Conservation (phyloP, 2,888 invertebrate species). For the Pyrrhia umbra region DNA sequence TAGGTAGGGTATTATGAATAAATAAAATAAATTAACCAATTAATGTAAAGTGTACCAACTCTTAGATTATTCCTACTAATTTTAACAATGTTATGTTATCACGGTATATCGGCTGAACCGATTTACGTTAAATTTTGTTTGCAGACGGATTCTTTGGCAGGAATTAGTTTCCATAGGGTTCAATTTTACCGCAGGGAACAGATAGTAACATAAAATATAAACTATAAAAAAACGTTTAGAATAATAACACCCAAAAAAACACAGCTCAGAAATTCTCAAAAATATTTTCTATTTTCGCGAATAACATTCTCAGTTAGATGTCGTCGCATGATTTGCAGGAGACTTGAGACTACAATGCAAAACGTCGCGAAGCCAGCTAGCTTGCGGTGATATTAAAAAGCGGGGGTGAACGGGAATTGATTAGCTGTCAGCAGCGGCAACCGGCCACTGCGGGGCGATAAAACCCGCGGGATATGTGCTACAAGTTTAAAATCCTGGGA, state of each 20-base stretch:
- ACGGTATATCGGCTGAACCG: too few relatives aligned
- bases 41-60: too few relatives aligned
- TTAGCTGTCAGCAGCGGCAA: constrained; percentile 71
- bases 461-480: constrained; percentile 38
- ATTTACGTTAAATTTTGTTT: too few relatives aligned
- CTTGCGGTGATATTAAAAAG: constrained; percentile 70
- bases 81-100: too few relatives aligned
- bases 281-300: constrained; percentile 7
- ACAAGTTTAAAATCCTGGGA: constrained; percentile 16
- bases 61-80: too few relatives aligned
- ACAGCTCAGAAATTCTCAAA: constrained; percentile 5
- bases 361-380: constrained; percentile 61
- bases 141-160: too few relatives aligned
- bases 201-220: too few relatives aligned
- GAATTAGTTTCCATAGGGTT: too few relatives aligned
- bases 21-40: too few relatives aligned
- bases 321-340: constrained; percentile 36
- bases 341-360: constrained; percentile 53
- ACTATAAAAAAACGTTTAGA: background rate
- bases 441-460: constrained; percentile 45
- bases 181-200: too few relatives aligned
- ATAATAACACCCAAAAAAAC: constrained; percentile 26
- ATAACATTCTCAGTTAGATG: constrained; percentile 36
- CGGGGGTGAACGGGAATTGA: constrained; percentile 70
- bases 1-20: too few relatives aligned